Base-by-base conservation (phyloP, 2,888 invertebrate species). In the Andrena hattorfiana region DNA sequence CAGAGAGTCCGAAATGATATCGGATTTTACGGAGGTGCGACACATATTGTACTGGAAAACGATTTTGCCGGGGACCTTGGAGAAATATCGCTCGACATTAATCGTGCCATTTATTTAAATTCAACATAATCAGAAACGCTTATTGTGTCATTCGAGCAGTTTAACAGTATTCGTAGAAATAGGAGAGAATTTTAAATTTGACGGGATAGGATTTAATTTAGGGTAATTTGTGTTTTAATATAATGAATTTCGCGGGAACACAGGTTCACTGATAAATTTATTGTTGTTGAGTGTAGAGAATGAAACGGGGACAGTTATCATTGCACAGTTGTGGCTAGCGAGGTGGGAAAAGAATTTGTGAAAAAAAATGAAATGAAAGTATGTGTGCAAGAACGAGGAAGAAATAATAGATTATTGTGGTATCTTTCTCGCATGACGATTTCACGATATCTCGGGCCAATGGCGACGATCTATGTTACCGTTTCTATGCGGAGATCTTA, bases 371-470 rank as follows among this genome's bases (percentile, higher is more conserved):
- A 28, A 76, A 71, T 56, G 56, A 35, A 67, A 20, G 26, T 42
- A 73, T 4, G n/a, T 8, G n/a, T 49, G 48, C 16, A 77, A 16
- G 56, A 56, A 73, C 35, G 64, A 77, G 51, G 62, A 77, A 62
- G 63, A 88, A 78, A 60, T 76, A 70, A 68, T 76, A 80, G 82
- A 86, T 82, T 80, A 86, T 82, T 80, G 70, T 26, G 26, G 20
- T 87, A 88, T 87, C 88, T 83, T 48, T 74, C 88, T 85, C 79
- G 85, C 78, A 76, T 77, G 64, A 81, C 66, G 74, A 72, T 85
- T 77, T 69, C 77, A 63, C 73, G 79, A 81, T 88, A 85, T 83
- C 79, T 73, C 71, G 51, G 62, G 28, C 70, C 77, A 85, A 83
- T 88, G 70, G 56, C 75, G 78, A 51, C 72, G 51, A 69, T 62